Base-by-base conservation (phyloP, 2,888 invertebrate genomes). In the Spodoptera littoralis region DNA sequence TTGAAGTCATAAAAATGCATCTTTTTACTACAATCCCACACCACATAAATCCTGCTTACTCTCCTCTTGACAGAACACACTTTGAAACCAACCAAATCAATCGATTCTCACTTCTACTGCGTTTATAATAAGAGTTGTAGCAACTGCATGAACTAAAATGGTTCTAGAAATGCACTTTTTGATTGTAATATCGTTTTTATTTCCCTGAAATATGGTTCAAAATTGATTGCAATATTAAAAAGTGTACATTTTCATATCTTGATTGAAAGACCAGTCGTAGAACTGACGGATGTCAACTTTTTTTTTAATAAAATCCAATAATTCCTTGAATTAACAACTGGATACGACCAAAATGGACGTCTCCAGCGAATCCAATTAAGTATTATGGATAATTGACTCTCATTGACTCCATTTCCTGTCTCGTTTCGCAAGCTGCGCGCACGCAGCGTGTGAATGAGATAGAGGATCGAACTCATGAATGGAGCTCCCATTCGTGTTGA, bases 401-500 rank as follows among this genome's bases (percentile, higher is more conserved):
- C 84, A 88, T 90, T 88, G 87, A 83, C 83, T 82, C 67, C 68
- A 79, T 83, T 80, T 80, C 79, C 82, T 74, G 55, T 84, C 83
- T 82, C 85, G 60, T 71, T 70, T 86, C 71, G 46, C 74, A 65
- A 77, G 18, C 46, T 65, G 56, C 11, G 42, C 22, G 42, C 27
- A 30, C 54, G 42, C 9, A 6, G 43, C 9, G 80, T 49, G 27
- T 61, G 83, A 88, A 42, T 65, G 83, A 81, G 88, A 86, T 42
- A 64, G 74, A 51, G 41, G 8, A 65, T 57, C 42, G 22, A 67
- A 76, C 80, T 76, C 81, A 90, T 92, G 92, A 92, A 92, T 90
- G 90, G 78, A 79, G 78, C 77, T 58, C 63, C 83, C 84, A 85
- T 88, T 86, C 83, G 86, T 82, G 83, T 84, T 90, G 91, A 88